Evolutionary conservation across 2,888 invertebrate species (phyloP).

Genomic region (Terebella lapidaria): DNA sequence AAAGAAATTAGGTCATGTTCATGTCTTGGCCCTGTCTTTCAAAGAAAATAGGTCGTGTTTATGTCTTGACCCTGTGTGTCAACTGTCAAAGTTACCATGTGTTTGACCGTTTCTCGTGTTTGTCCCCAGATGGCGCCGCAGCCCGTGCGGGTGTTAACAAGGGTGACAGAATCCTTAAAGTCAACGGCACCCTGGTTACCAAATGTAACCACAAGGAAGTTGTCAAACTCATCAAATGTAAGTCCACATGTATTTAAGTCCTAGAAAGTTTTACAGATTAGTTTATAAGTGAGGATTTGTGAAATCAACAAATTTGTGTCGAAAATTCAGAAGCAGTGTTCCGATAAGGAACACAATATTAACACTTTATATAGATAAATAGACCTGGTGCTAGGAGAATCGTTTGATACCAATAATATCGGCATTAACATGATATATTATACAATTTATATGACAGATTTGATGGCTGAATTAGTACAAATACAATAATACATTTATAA

Average conservation of each 20-base stretch:
- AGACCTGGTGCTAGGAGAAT: too few relatives aligned
- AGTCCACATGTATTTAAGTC: conserved; percentile 29
- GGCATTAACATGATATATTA: too few relatives aligned
- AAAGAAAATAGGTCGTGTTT: conserved; percentile 93
- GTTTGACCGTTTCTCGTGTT: conserved; percentile 52
- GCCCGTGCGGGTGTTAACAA: conserved; percentile 86
- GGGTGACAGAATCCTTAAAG: conserved; percentile 89
- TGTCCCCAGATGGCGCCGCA: conserved; percentile 76
- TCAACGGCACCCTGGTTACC: conserved; percentile 87
- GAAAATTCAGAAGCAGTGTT: too few relatives aligned
- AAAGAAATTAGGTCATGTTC: conserved; percentile 67
- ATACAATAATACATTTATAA: too few relatives aligned
- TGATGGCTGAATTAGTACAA: too few relatives aligned
- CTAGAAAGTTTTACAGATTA: not conserved
- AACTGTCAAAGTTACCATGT: too few relatives aligned
- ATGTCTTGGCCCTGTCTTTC: conserved; percentile 93
- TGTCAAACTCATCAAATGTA: conserved; percentile 89
- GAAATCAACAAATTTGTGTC: too few relatives aligned
- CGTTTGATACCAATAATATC: too few relatives aligned
- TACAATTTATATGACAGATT: too few relatives aligned
- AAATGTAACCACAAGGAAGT: conserved; percentile 91
- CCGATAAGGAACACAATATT: too few relatives aligned
- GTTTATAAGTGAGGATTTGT: not conserved
- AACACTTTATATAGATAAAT: too few relatives aligned
- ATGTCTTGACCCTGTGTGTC: conserved; percentile 93